Base-by-base conservation (phyloP, 2,113 vertebrate species). In the Corythaeola cristata region DNA sequence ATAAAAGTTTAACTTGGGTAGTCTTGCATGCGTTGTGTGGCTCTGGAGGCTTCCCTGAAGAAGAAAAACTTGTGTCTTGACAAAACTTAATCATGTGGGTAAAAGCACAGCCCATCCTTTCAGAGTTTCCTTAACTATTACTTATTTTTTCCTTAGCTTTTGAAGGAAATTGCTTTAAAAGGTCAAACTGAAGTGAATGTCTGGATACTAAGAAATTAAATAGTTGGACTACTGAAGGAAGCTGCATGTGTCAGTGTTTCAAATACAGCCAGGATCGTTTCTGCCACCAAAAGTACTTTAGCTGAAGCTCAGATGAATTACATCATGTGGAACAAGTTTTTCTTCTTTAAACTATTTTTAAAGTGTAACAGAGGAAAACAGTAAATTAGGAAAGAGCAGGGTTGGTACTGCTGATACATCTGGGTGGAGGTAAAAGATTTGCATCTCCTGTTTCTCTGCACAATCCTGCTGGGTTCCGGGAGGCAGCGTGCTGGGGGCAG, bases 21-120 rank as follows among this genome's bases (percentile, higher is more conserved):
- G 21, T 23, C 7, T 67, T 67, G 52, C 6, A 4, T 52, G 45
- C 0, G 0, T 0, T 0, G 2, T 83, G 8, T 55, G n/a, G 28
- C 17, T 93, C 7, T 6, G 20, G 14, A 72, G 74, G 56, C 44
- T 75, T 72, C 69, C 55, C 49, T 63, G 18, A 52, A 35, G 37
- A 47, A 41, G 15, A 53, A 50, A 56, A 47, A 3, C 2, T 2
- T 15, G 19, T 67, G 30, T 7, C 0, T 8, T 78, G 58, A 24
- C 47, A 63, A 12, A 88, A 49, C 35, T 8, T 21, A 21, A 35
- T 32, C 19, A 3, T 4, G 22, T 7, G 27, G 8, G 8, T 80
- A 23, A 49, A 82, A 84, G 5, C 67, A 56, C 49, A 83, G 53
- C 45, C 72, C 6, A 3, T 56, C 37, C 49, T 75, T 71, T 63